Conservation (phyloP, 92 coral and sea anemone genomes). For the Galaxea fascicularis region DNA sequence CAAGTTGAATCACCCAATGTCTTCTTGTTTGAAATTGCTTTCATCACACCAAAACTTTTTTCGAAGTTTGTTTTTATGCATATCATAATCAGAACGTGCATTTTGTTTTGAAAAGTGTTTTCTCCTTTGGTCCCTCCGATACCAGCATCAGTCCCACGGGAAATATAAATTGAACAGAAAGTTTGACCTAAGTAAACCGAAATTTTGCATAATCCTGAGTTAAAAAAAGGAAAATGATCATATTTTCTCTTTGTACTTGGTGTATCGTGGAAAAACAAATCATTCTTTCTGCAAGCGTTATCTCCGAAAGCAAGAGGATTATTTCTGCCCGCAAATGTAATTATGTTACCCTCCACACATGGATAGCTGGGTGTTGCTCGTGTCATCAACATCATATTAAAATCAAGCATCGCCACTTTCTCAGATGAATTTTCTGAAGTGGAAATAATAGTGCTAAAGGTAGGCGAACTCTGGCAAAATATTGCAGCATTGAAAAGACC, state of each 20-base stretch:
- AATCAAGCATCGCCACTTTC: no score
- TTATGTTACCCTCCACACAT: background rate
- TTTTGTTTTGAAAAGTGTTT: constrained; percentile 11
- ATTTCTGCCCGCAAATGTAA: background rate
- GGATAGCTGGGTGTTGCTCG: no score
- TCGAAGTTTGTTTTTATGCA: background rate
- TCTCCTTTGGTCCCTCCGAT: background rate
- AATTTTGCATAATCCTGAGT: constrained; percentile 37
- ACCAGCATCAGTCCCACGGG: constrained; percentile 19
- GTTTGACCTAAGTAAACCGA: background rate
- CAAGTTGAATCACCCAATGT: background rate
- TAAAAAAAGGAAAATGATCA: background rate
- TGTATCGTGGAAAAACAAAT: background rate
- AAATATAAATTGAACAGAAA: background rate
- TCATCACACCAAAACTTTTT: background rate
- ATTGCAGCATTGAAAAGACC: background rate
- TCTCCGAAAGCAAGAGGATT: background rate
- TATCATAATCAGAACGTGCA: constrained; percentile 21
- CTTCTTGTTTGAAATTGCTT: background rate
- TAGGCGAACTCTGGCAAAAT: background rate
- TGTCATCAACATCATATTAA: no score
- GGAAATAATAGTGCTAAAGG: no score
- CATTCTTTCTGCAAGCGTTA: background rate
- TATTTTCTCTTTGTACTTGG: background rate
- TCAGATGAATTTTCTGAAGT: no score